Base-by-base conservation (phyloP, 2,797 vertebrate species). In the Protonibea diacanthus region DNA sequence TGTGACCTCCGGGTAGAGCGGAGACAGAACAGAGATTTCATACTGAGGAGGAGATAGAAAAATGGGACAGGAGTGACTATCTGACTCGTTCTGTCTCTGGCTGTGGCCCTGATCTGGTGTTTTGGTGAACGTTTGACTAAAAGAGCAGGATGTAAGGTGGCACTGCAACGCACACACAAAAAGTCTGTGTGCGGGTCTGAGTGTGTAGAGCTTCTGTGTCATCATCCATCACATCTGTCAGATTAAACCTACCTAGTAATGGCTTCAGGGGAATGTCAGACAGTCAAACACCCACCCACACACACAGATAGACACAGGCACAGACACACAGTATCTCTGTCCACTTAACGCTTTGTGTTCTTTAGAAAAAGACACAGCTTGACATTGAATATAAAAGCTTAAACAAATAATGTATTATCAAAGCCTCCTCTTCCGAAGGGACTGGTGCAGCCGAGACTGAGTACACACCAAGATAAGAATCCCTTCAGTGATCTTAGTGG, bases 151-250 rank as follows among this genome's bases (percentile, higher is more conserved):
- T 69, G 45, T 60, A 53, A 74, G 45, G 76, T 71, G 64, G 59
- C 42, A 21, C 18, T 23, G 42, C 9, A 76, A 40, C 59, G 44
- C 40, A 67, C 18, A 10, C 80, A 85, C 58, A 74, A 73, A 60
- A 61, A 59, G 47, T 60, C 17, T 27, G 27, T 69, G 61, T 58
- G 48, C 65, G 67, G 80, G 65, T 70, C 56, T 63, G 68, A 40
- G 47, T 65, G 65, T 72, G 65, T 72, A 42, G 33, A 49, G 60
- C 2, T 21, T 47, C 71, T 65, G 56, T 79, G 61, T 81, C 68
- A 72, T 86, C 84, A 89, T 89, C 78, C 64, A 85, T 89, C 84
- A 87, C 65, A 84, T 76, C 76, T 88, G 89, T 88, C 85, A 86
- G 81, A 82, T 85, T 84, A 90, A 66, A 86, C 71, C 74, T 78